A percentile compares a stretch with the other conserved stretches of the same genome.
Conservation (phyloP, 2,888 invertebrate genomes). For the Frankliniella fusca region DNA sequence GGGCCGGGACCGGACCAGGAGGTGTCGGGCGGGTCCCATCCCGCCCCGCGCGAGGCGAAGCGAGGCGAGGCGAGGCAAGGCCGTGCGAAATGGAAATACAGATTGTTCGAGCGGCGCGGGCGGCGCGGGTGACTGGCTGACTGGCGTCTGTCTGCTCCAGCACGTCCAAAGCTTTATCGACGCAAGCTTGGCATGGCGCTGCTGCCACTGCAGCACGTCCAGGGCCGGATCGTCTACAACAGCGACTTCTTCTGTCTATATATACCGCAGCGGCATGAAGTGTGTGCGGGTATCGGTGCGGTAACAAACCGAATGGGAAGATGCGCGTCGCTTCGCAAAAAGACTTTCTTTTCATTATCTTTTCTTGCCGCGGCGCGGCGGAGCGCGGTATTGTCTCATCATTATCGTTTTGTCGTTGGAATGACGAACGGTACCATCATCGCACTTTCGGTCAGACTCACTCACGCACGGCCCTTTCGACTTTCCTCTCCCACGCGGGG, state of each 20-base stretch:
- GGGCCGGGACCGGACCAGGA: not conserved
- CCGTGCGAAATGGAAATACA: conserved; percentile 17
- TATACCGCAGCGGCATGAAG: not conserved
- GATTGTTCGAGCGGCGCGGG: not conserved
- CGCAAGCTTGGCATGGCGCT: no score
- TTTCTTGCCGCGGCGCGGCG: not conserved
- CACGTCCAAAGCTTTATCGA: not conserved
- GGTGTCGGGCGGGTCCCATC: not conserved
- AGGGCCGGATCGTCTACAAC: not conserved
- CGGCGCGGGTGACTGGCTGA: not conserved
- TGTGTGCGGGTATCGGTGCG: not conserved
- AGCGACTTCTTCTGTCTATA: no score
- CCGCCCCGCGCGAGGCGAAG: no score
- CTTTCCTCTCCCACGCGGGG: no score
- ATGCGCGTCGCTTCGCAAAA: no score
- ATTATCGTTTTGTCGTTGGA: no score
- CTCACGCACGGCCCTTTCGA: no score
- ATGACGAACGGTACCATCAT: no score
- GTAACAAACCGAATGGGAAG: no score
- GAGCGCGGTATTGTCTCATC: no score
- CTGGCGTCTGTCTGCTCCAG: not conserved
- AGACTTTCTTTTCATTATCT: not conserved
- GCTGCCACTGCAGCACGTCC: not conserved
- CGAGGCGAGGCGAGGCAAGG: not conserved
- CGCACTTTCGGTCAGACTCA: no score